A percentile compares a stretch with the other conserved stretches of the same genome.
Evolutionary conservation across 2,797 vertebrate species (phyloP).

Genomic region (Epinephelus awoara): DNA sequence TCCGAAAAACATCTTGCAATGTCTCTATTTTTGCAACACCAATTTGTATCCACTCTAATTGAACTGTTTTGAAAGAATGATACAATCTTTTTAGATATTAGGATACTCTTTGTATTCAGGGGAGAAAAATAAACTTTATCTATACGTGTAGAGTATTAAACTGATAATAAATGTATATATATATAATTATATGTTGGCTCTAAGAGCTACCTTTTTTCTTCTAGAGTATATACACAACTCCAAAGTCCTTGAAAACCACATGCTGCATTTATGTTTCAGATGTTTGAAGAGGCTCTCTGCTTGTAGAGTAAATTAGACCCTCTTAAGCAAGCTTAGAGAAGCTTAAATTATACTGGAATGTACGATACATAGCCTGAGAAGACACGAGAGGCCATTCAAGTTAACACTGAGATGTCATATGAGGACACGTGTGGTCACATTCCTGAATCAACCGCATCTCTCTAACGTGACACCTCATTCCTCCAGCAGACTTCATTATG

Average conservation of each 20-base stretch:
- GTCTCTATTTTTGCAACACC: too few species aligned
- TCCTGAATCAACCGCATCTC: background rate
- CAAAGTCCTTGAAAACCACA: conserved; percentile 16
- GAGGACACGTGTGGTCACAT: conserved; percentile 9
- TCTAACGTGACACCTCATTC: conserved; percentile 1
- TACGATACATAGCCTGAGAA: conserved; percentile 2
- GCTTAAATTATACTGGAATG: conserved; percentile 14
- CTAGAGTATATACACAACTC: background rate
- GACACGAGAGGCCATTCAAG: background rate
- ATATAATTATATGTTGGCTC: background rate
- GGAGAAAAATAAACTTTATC: background rate
- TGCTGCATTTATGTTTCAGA: conserved; percentile 24
- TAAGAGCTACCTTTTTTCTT: background rate
- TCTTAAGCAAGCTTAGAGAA: background rate
- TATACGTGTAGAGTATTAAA: background rate
- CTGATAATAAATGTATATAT: background rate
- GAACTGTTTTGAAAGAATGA: background rate
- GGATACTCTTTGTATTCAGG: background rate
- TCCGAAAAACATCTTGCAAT: too few species aligned
- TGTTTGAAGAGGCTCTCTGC: conserved; percentile 11
- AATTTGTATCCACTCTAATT: too few species aligned
- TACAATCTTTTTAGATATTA: background rate
- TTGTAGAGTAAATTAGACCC: background rate
- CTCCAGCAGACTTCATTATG: background rate
- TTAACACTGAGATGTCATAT: background rate